A percentile compares a stretch with the other conserved stretches of the same genome.
phyloP scores from a whole-genome alignment of 2,113 vertebrate genomes.

The Scomber japonicus region DNA sequence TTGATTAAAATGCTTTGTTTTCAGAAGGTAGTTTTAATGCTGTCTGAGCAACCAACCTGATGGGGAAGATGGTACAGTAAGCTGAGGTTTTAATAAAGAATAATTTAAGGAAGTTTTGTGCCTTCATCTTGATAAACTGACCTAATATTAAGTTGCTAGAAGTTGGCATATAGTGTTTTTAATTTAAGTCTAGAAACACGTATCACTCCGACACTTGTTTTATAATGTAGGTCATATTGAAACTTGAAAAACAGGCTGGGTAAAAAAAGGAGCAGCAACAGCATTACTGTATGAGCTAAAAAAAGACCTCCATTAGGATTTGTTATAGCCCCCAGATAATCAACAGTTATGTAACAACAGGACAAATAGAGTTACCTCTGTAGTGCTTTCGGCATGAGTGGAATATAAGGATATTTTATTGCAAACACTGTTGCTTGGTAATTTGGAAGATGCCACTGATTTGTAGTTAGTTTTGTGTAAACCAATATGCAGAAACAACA shows the following conservation, averaged over 20 bases:
- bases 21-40: no score
- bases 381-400: slow-evolving; percentile 38
- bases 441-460: slow-evolving; percentile 58
- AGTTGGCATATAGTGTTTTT: no score
- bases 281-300: slow-evolving; percentile 21
- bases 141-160: no score
- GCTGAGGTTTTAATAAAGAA: no score
- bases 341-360: slow-evolving; percentile 42
- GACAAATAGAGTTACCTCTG: slow-evolving; percentile 37
- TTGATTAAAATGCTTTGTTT: no score
- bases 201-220: not conserved
- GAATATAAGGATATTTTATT: slow-evolving; percentile 50
- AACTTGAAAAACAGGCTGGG: slow-evolving; percentile 1
- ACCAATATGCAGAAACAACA: slow-evolving; percentile 46
- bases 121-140: no score
- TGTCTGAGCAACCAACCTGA: no score
- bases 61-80: no score
- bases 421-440: slow-evolving; percentile 36
- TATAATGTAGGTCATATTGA: slow-evolving; percentile 24
- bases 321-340: slow-evolving; percentile 27
- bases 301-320: slow-evolving; percentile 18
- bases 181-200: no score
- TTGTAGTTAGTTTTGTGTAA: slow-evolving; percentile 56
- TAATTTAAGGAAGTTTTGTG: no score
- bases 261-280: not conserved